Conservation (phyloP, 2,888 invertebrate species). For the Antheraea yamamai region DNA sequence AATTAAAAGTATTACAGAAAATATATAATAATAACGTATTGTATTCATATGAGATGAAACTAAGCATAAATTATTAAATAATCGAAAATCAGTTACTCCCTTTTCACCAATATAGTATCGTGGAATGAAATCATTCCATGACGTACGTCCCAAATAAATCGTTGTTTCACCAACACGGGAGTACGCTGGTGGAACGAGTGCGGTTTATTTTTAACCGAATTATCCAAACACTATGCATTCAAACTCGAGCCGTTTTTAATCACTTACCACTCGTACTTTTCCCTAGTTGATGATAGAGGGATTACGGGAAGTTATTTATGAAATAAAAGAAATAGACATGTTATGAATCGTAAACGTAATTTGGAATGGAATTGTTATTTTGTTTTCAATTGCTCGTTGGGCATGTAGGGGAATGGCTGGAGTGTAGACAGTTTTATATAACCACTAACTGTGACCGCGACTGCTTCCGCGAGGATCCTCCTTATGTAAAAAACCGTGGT, state of each 20-base stretch:
- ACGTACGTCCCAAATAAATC: conserved; percentile 50
- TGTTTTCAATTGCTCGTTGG: not conserved
- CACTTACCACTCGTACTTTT: conserved; percentile 32
- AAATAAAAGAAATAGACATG: not conserved
- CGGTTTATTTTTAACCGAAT: conserved; percentile 50
- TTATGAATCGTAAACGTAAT: conserved; percentile 7
- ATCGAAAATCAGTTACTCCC: not conserved
- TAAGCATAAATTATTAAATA: too few relatives aligned
- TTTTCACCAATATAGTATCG: not conserved
- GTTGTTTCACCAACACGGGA: conserved; percentile 45
- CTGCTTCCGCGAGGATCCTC: too few relatives aligned
- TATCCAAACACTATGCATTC: conserved; percentile 50
- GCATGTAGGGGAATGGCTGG: not conserved
- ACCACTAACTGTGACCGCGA: not conserved
- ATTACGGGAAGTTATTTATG: conserved; percentile 10
- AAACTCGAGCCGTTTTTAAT: conserved; percentile 42
- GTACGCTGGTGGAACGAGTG: conserved; percentile 44
- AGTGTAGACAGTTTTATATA: not conserved
- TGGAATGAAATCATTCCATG: conserved; percentile 34
- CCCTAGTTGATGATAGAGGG: conserved; percentile 12
- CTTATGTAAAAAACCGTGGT: too few relatives aligned
- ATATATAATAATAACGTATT: too few relatives aligned
- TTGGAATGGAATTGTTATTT: not conserved
- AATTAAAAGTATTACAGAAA: too few relatives aligned
- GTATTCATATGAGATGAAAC: too few relatives aligned